Conservation (phyloP, 2,797 vertebrate genomes). For the Cuniculus paca region DNA sequence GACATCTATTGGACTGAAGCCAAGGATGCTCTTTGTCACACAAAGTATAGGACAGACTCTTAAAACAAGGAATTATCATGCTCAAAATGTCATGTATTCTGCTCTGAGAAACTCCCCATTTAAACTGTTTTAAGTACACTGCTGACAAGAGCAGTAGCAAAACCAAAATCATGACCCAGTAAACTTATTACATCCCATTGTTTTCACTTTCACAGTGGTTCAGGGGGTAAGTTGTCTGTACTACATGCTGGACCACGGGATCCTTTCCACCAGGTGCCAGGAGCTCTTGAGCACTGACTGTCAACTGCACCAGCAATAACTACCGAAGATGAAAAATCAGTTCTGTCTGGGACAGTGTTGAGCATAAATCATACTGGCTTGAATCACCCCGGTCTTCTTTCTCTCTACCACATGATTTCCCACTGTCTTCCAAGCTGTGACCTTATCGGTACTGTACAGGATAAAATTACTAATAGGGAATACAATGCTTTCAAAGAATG, state of each 20-base stretch:
- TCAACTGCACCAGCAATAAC: neutral
- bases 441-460: neutral
- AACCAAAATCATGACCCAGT: neutral
- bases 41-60: accelerated
- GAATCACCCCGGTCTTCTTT: neutral
- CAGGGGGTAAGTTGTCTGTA: neutral
- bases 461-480: neutral
- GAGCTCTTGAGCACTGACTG: neutral
- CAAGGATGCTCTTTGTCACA: neutral
- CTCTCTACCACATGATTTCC: neutral
- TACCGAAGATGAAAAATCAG: neutral
- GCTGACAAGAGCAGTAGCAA: neutral
- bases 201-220: neutral
- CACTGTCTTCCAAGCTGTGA: neutral
- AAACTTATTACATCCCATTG: neutral
- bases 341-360: neutral
- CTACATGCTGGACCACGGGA: neutral
- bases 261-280: neutral
- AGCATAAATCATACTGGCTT: neutral
- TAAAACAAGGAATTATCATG: neutral
- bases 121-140: neutral
- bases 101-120: neutral
- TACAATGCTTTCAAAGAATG: neutral
- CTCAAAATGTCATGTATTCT: neutral
- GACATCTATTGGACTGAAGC: neutral